Evolutionary conservation across 2,888 invertebrate species (phyloP).

Genomic region (Congeria kusceri): DNA sequence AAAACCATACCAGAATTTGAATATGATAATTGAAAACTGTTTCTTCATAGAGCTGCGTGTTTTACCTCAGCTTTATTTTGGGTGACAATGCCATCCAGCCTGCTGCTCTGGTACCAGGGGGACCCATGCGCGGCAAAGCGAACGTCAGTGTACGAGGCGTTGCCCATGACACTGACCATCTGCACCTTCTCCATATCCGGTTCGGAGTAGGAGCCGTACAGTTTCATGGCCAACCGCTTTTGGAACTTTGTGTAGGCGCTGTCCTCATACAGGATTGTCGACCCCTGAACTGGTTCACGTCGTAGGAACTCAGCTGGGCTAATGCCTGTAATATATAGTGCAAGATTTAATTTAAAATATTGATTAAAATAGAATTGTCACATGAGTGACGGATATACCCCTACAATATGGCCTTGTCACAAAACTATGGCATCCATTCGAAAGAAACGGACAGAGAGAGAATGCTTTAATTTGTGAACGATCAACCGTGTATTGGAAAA

Average conservation of each 20-base stretch:
- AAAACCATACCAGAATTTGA: no score
- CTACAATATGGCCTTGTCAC: no score
- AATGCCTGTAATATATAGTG: constrained; percentile 90
- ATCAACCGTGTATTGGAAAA: no score
- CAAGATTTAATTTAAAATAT: no score
- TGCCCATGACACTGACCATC: constrained; percentile 97
- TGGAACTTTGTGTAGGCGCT: constrained; percentile 96
- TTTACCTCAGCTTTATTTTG: constrained; percentile 74
- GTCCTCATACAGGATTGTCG: constrained; percentile 81
- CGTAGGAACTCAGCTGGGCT: constrained; percentile 97
- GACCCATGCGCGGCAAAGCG: constrained; percentile 98
- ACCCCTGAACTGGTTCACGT: constrained; percentile 55
- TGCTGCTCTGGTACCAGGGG: constrained; percentile 96
- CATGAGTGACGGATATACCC: no score
- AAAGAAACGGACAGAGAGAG: no score
- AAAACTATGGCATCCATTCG: no score
- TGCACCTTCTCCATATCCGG: constrained; percentile 95
- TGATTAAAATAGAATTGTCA: no score
- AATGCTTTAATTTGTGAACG: no score
- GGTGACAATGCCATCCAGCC: constrained; percentile 95
- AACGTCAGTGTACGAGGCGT: constrained; percentile 91
- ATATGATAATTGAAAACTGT: no score
- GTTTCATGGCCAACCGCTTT: constrained; percentile 94
- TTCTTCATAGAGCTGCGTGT: no score
- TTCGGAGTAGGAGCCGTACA: constrained; percentile 89